Evolutionary conservation across 2,797 vertebrate species (phyloP).

Genomic region (Tarsius wallacei): DNA sequence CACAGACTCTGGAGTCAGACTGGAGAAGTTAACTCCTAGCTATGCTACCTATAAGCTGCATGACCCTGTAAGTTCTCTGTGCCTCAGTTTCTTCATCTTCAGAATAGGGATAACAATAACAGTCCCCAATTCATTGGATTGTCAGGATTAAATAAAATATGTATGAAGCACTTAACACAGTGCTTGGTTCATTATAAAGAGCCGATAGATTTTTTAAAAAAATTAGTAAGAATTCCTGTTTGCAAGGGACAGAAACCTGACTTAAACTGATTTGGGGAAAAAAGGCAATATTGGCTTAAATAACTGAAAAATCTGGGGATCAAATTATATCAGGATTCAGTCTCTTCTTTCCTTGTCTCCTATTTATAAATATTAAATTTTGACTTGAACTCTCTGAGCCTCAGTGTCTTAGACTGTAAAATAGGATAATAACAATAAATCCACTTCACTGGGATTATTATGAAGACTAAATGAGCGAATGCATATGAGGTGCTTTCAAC

Average conservation of each 20-base stretch:
- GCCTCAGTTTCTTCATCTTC: slow-evolving; percentile 48
- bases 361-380: slow-evolving; percentile 54
- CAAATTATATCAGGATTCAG: neutral
- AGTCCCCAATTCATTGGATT: slow-evolving; percentile 27
- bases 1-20: neutral
- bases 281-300: slow-evolving; percentile 6
- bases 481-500: neutral
- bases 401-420: slow-evolving; percentile 53
- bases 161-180: slow-evolving; percentile 37
- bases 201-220: neutral
- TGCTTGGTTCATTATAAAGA: neutral
- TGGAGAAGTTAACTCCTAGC: neutral
- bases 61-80: slow-evolving; percentile 39
- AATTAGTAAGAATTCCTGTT: neutral
- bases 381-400: slow-evolving; percentile 52
- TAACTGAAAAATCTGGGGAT: slow-evolving; percentile 10
- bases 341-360: slow-evolving; percentile 39
- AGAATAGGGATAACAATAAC: slow-evolving; percentile 56
- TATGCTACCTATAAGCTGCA: slow-evolving; percentile 30
- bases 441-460: neutral
- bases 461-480: slow-evolving; percentile 54
- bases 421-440: slow-evolving; percentile 21
- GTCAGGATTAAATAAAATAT: slow-evolving; percentile 54
- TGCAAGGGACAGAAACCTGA: slow-evolving; percentile 21
- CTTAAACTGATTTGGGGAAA: slow-evolving; percentile 16